Base-by-base conservation (phyloP, 1,140 invertebrate genomes). In the Ericerus pela region DNA sequence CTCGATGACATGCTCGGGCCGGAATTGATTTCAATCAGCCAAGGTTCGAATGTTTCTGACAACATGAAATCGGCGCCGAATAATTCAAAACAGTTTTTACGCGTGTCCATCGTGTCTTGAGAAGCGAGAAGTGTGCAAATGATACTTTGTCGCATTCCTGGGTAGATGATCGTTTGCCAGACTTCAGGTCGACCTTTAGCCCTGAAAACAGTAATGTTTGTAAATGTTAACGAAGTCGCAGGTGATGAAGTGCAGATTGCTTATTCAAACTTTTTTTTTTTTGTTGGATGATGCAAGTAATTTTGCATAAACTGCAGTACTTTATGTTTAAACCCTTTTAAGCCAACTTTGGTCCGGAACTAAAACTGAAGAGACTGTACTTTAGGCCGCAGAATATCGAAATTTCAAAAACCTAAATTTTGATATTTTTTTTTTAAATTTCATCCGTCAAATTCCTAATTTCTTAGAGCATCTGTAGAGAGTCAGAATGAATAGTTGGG, bases 1-100 rank as follows among this genome's bases (percentile, higher is more conserved):
- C 84, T 89, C 10, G 83, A 77, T 29, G 87, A 86, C 74, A 96
- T 79, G 64, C 89, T 88, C 0, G 91, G 91, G 70, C 87, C 88
- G 6, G 86, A 91, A 67, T 96, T 95, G 58, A 96, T 95, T 68
- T 96, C 92, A 59, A 96, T 87, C 0, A 95, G 71, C 88, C 89
- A 94, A 0, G 89, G 88, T 51, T 79, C 81, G 61, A 86, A 87
- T 67, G 94, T 87, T 58, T 92, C 86, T 54, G 84, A 84, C 10
- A 80, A 63, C 83, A 95, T 92, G 66, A 94, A 95, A 71, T 95
- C 91, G 1, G 90, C 90, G 36, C 91, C 91, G 62, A 91, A 95
- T 3, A 95, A 69, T 69, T 96, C 91, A 69, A 93, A 96, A 56
- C 84, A 85, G 62, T 91, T 91, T 62, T 82, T 85, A 47, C 88